Evolutionary conservation across 2,888 invertebrate species (phyloP).

Genomic region (Caenorhabditis parvicauda): DNA sequence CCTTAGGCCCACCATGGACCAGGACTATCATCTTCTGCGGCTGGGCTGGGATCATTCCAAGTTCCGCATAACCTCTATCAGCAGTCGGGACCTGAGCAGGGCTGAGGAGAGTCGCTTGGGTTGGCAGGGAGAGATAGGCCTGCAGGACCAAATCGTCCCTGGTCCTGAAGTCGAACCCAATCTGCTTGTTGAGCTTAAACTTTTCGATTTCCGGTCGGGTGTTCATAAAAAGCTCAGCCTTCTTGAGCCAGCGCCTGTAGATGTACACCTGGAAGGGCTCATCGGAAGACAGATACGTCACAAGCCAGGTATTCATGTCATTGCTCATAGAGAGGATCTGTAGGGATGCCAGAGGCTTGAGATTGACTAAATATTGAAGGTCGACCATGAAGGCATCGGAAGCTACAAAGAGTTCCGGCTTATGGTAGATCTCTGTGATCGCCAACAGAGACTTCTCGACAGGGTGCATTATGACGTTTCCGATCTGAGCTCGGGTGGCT

Average conservation of each 20-base stretch:
- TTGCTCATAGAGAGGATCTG: slow-evolving; percentile 36
- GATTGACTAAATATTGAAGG: slow-evolving; percentile 52
- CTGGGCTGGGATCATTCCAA: slow-evolving; percentile 53
- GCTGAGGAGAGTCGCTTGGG: slow-evolving; percentile 42
- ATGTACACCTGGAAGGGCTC: slow-evolving; percentile 56
- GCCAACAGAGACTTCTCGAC: slow-evolving; percentile 55
- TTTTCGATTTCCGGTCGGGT: slow-evolving; percentile 53
- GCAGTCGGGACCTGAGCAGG: slow-evolving; percentile 46
- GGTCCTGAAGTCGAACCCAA: slow-evolving; percentile 59
- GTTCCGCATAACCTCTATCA: slow-evolving; percentile 49
- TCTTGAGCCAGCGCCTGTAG: slow-evolving; percentile 36
- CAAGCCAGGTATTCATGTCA: slow-evolving; percentile 59
- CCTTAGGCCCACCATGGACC: slow-evolving; percentile 60
- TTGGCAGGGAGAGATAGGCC: slow-evolving; percentile 59
- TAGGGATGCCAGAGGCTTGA: slow-evolving; percentile 49
- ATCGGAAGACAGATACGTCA: slow-evolving; percentile 56
- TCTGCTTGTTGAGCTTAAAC: slow-evolving; percentile 52
- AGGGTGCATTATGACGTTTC: slow-evolving; percentile 56
- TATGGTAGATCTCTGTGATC: slow-evolving; percentile 58
- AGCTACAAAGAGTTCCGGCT: slow-evolving; percentile 60
- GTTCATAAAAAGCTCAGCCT: slow-evolving; percentile 56
- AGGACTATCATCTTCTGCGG: slow-evolving; percentile 57
- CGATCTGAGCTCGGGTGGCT: slow-evolving; percentile 55
- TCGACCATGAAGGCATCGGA: slow-evolving; percentile 55
- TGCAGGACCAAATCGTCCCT: slow-evolving; percentile 60